Conservation (phyloP, 2,888 invertebrate species). For the Aethes cnicana region DNA sequence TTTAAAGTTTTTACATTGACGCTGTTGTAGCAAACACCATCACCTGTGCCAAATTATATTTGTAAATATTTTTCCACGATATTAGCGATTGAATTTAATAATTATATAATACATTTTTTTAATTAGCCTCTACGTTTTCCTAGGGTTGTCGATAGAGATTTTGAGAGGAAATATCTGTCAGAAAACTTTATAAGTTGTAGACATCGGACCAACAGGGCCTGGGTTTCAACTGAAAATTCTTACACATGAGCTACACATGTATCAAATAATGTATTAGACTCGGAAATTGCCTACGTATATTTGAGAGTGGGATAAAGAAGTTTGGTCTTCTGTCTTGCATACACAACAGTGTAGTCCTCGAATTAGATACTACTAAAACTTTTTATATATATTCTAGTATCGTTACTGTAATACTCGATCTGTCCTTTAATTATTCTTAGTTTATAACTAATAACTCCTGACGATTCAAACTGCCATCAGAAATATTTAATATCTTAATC, state of each 20-base stretch:
- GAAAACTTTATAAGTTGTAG: too few species aligned
- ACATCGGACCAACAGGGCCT: too few species aligned
- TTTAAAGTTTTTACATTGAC: constrained; percentile 54
- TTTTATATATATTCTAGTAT: background rate
- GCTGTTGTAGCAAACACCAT: constrained; percentile 61
- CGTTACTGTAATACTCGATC: constrained; percentile 21
- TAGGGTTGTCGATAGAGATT: constrained; percentile 23
- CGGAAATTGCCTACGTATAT: too few species aligned
- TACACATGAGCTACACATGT: too few species aligned
- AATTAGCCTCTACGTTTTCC: constrained; percentile 38
- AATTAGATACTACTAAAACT: background rate
- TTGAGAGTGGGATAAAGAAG: background rate
- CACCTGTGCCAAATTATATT: constrained; percentile 73
- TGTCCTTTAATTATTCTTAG: constrained; percentile 13
- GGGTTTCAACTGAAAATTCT: too few species aligned
- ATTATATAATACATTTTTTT: constrained; percentile 42
- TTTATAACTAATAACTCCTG: constrained; percentile 4
- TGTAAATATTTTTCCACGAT: constrained; percentile 72
- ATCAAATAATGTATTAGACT: too few species aligned
- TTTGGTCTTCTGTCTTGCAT: background rate
- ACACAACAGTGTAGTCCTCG: too few species aligned
- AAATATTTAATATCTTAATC: background rate
- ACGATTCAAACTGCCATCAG: background rate
- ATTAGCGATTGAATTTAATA: constrained; percentile 50
- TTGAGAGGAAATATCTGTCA: too few species aligned